These are phyloP conservation scores for Cebus imitator DNA, from an alignment of 2,113 vertebrate species.

Conservation along the genomic window DNA sequence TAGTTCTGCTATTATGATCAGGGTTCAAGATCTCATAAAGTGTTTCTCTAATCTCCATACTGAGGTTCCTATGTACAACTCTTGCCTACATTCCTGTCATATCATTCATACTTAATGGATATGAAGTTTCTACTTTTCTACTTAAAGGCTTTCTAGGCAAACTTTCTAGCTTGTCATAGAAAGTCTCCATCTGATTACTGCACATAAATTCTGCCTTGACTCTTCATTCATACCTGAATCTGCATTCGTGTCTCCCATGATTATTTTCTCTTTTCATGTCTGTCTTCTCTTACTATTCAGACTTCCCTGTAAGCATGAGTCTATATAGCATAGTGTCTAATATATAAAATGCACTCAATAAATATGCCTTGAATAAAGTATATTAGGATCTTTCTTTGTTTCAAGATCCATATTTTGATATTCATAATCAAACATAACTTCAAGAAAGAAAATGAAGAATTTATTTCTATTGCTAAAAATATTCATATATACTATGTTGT, in stretches of 20 bases:
- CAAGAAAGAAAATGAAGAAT: conserved; percentile 22
- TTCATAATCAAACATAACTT: neutral
- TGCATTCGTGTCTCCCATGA: neutral
- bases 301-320: neutral
- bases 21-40: neutral
- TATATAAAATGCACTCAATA: neutral
- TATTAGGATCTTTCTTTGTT: conserved; percentile 27
- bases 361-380: neutral
- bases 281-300: neutral
- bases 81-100: neutral
- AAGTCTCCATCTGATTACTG: neutral
- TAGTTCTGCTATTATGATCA: neutral
- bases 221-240: neutral
- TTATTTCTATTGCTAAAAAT: conserved; percentile 12
- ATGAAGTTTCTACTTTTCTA: neutral
- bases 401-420: neutral
- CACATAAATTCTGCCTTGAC: neutral
- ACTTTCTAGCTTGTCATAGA: neutral
- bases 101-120: neutral
- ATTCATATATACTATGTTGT: neutral
- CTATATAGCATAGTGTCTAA: neutral
- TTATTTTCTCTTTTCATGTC: neutral
- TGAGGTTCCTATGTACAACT: neutral
- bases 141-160: neutral
- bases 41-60: neutral